Base-by-base conservation (phyloP, 2,888 invertebrate species). In the Pterostichus madidus region DNA sequence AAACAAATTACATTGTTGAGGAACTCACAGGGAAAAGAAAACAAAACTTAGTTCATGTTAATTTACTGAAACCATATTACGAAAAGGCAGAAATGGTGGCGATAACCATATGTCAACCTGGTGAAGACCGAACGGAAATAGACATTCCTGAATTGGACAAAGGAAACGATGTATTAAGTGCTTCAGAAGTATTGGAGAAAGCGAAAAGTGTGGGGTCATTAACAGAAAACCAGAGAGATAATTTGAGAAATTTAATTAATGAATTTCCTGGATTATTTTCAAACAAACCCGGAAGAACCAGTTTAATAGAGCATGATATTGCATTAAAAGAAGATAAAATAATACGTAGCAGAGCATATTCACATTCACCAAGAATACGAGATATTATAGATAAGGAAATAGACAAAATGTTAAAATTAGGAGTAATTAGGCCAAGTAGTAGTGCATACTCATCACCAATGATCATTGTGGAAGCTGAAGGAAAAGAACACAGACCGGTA, bases 381-480 rank as follows among this genome's bases (percentile, higher is more conserved):
- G 77, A 56, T 35, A 56, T 77, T 2, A 13, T 77, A 0, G 77
- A 77, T 11, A 77, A 77, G 15, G 56, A 77, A 77, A 77, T 77
- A 8, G 56, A 77, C 35, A 77, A 77, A 15, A 77, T 77, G 77
- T 11, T 77, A 0, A 39, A 77, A 35, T 77, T 77, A 35, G 77
- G 56, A 35, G 35, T 77, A 13, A 77, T 56, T 15, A 32, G 77
- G 6, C 77, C 77, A 7, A 77, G 77, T 17, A 4, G 56, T 10
- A 77, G 77, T 77, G 73, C n/a, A n/a, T 73, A 46, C 46, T 56
- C 77, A 0, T 77, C 77, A 5, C 77, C 77, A 13, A 77, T 77
- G 77, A 77, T 77, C 13, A 56, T 77, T 32, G 56, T 56, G 5
- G 77, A 77, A 77, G 13, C 39, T 5, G 56, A 53, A 44, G 56